Evolutionary conservation across 1,140 invertebrate genomes (phyloP).

Genomic region (Dreissena rostriformis): DNA sequence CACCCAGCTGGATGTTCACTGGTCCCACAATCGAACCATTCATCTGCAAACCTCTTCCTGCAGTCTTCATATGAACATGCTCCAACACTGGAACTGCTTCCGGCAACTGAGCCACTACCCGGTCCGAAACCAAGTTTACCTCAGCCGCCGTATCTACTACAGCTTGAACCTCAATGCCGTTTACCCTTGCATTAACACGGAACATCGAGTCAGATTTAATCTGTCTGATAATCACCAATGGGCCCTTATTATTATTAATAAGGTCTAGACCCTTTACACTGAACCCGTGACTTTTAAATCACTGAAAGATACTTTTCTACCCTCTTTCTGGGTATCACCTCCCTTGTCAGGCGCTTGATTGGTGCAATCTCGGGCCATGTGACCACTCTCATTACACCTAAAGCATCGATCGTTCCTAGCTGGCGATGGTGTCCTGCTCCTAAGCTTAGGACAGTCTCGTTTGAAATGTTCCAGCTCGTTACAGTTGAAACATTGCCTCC

Average conservation of each 20-base stretch:
- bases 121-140: not conserved
- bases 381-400: not conserved
- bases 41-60: not conserved
- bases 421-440: not conserved
- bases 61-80: not conserved
- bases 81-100: not conserved
- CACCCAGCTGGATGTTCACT: not conserved
- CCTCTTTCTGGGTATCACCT: not conserved
- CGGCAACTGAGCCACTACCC: not conserved
- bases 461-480: not conserved
- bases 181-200: not conserved
- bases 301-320: not conserved
- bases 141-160: not conserved
- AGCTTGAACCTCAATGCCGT: not conserved
- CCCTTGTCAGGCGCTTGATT: not conserved
- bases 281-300: not conserved
- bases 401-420: not conserved
- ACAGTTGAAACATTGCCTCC: not conserved
- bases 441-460: not conserved
- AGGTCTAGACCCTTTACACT: not conserved
- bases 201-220: not conserved
- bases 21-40: slow-evolving; percentile 1
- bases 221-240: not conserved
- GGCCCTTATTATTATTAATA: not conserved
- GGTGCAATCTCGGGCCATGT: not conserved